Base-by-base conservation (phyloP, 2,888 invertebrate genomes). In the Pyrocoelia pectoralis region DNA sequence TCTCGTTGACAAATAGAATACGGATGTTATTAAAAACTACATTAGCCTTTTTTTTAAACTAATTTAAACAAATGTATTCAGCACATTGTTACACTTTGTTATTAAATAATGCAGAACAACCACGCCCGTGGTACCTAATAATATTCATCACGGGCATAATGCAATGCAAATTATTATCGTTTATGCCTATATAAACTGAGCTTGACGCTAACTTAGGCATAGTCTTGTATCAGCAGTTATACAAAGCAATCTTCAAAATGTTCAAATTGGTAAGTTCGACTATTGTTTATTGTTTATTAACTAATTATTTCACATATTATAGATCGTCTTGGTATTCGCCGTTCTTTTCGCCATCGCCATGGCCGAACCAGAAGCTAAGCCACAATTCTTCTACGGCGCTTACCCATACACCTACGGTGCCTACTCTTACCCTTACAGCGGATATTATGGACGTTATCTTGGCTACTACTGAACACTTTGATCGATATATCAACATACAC, bases 331-430 rank as follows among this genome's bases (percentile, higher is more conserved):
- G 24, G 24, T 61, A 12, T 61, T 61, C 43, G 67, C 59, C 24
- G 52, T 57, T 29, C 53, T 67, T 24, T 65, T 67, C 56, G 67
- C 61, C 18, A 41, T 67, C 28, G 61, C 65, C 41, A 33, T 61
- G 48, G 67, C 67, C 18, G 65, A 41, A 24, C 63, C 66, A n/a
- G 60, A 66, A 56, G 52, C 66, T n/a, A 53, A 51, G 12, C 56
- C 66, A 3, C 56, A 56, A 33, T 38, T 40, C 13, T 51, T 18
- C 17, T 24, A 50, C 15, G 50, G 51, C 0, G 41, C 19, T 14
- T 56, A 56, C 6, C 51, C 57, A 12, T 56, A 56, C 56, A 56
- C 14, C 19, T 48, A 56, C 14, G 51, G 41, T 13, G 24, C 24
- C 6, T 51, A 57, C 50, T 49, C 50, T 24, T 51, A 57, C 50